Conservation (phyloP, 1,140 invertebrate species). For the Drosophila rufa region DNA sequence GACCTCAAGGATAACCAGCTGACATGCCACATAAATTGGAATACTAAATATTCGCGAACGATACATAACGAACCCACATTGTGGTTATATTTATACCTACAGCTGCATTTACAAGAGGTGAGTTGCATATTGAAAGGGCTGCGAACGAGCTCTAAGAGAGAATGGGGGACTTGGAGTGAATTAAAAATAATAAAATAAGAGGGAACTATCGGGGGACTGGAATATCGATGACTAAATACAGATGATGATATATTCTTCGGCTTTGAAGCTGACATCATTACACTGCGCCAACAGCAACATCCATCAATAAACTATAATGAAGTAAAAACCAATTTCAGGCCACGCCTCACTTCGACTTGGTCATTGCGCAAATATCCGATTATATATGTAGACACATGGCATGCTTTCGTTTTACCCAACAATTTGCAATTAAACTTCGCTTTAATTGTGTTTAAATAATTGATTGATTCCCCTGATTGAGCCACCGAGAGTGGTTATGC, state of each 20-base stretch:
- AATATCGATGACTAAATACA: not conserved
- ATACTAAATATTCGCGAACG: slow-evolving; percentile 61
- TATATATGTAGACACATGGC: slow-evolving; percentile 49
- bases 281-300: slow-evolving; percentile 7
- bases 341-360: slow-evolving; percentile 47
- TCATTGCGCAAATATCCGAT: slow-evolving; percentile 71
- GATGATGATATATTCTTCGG: slow-evolving; percentile 11
- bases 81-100: slow-evolving; percentile 35
- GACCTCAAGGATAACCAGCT: slow-evolving; percentile 81
- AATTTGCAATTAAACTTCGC: slow-evolving; percentile 53
- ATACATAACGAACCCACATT: slow-evolving; percentile 48
- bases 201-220: not conserved
- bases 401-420: slow-evolving; percentile 69
- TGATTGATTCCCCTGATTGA: slow-evolving; percentile 63
- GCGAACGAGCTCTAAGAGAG: slow-evolving; percentile 17
- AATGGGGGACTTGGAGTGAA: not conserved
- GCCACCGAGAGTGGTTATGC: slow-evolving; percentile 30
- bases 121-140: slow-evolving; percentile 50
- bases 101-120: slow-evolving; percentile 60
- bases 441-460: slow-evolving; percentile 65
- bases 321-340: slow-evolving; percentile 33
- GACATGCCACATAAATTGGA: slow-evolving; percentile 83
- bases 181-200: not conserved
- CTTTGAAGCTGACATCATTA: slow-evolving; percentile 63
- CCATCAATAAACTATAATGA: slow-evolving; percentile 37